Conservation (phyloP, 2,888 invertebrate species). For the Germaria angustata region DNA sequence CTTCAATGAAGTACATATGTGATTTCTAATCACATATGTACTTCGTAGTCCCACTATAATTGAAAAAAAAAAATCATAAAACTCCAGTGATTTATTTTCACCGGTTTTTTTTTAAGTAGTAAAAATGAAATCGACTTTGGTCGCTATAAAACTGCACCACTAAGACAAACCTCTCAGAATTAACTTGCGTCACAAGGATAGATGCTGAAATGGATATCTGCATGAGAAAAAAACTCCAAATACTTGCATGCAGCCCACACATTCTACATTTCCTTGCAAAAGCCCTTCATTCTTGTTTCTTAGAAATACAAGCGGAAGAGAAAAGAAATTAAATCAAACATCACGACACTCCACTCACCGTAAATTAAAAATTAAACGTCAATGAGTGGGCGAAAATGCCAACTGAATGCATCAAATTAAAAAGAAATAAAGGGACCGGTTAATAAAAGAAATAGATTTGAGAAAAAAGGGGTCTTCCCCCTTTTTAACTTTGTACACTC, state of each 20-base stretch:
- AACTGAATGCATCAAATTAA: conserved; percentile 36
- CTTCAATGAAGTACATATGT: too few relatives aligned
- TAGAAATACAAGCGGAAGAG: conserved; percentile 14
- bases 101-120: neutral
- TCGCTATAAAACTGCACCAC: neutral
- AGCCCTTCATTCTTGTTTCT: conserved; percentile 50
- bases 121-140: neutral
- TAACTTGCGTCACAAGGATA: neutral
- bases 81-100: neutral
- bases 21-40: too few relatives aligned
- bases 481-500: conserved; percentile 24
- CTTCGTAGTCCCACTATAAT: too few relatives aligned
- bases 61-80: neutral
- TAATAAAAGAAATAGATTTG: conserved; percentile 9
- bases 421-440: conserved; percentile 9
- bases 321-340: conserved; percentile 55
- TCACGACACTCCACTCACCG: conserved; percentile 28
- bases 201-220: conserved; percentile 35
- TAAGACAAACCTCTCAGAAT: neutral
- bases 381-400: conserved; percentile 57
- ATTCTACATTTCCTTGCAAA: conserved; percentile 14
- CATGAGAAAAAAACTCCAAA: neutral
- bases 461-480: conserved; percentile 15
- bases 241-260: conserved; percentile 32
- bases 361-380: conserved; percentile 55